Percentiles rank a stretch among this genome's conserved stretches.
phyloP scores from a whole-genome alignment of 2,888 invertebrate species.

The Anagyrus pseudococci region DNA sequence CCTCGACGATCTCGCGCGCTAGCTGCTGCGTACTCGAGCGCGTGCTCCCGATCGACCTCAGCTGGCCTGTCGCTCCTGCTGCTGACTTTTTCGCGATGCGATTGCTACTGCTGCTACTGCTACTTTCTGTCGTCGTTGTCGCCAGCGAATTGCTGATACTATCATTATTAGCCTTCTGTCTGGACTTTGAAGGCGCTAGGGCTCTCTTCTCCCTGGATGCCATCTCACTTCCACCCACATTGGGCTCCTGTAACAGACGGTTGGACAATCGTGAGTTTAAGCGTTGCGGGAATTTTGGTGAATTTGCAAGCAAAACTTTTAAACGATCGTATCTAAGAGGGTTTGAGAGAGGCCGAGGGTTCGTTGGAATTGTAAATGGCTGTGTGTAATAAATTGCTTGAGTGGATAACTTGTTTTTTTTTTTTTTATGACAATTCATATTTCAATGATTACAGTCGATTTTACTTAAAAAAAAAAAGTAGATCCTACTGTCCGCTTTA shows the following conservation, averaged over 20 bases:
- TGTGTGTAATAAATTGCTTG: too few relatives aligned
- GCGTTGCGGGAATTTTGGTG: too few relatives aligned
- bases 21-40: constrained; percentile 49
- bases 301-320: too few relatives aligned
- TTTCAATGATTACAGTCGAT: too few relatives aligned
- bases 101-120: not conserved
- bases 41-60: constrained; percentile 24
- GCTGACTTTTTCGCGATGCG: not conserved
- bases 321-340: too few relatives aligned
- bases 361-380: too few relatives aligned
- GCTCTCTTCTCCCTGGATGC: constrained; percentile 63
- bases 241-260: constrained; percentile 56
- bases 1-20: constrained; percentile 55
- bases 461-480: too few relatives aligned
- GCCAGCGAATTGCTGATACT: constrained; percentile 45
- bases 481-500: too few relatives aligned
- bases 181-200: constrained; percentile 61
- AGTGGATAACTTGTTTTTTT: too few relatives aligned
- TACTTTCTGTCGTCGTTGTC: constrained; percentile 40
- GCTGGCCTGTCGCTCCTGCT: too few relatives aligned
- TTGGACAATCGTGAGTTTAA: not conserved
- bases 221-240: constrained; percentile 63
- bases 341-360: too few relatives aligned
- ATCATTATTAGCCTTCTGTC: constrained; percentile 60
- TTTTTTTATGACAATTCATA: too few relatives aligned